Evolutionary conservation across 2,113 vertebrate species (phyloP).

Genomic region (Saccopteryx bilineata): DNA sequence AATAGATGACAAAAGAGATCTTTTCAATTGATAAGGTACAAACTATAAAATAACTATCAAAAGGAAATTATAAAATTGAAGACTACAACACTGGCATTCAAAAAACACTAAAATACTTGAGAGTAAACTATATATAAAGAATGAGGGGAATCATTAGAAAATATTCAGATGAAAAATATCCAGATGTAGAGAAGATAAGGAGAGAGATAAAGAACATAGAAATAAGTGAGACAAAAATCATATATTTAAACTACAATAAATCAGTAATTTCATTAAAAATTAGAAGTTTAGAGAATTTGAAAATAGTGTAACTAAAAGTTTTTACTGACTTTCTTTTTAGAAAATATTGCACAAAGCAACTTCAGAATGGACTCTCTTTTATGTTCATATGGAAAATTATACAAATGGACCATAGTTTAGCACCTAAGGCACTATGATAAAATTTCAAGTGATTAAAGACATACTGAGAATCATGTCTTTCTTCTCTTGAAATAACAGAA

Average conservation of each 20-base stretch:
- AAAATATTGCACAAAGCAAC: not conserved
- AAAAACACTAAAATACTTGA: not conserved
- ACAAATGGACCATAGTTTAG: not conserved
- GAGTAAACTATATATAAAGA: not conserved
- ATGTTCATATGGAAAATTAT: not conserved
- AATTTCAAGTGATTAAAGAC: not conserved
- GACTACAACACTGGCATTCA: not conserved
- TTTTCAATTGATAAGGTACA: not conserved
- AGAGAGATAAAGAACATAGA: not conserved
- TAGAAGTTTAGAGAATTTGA: not conserved
- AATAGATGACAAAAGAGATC: too few relatives aligned
- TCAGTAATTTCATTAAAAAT: too few relatives aligned
- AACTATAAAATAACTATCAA: not conserved
- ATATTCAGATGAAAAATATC: not conserved
- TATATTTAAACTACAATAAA: not conserved
- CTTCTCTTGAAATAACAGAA: not conserved
- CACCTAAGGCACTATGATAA: not conserved
- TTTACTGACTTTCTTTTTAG: not conserved
- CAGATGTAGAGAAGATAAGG: not conserved
- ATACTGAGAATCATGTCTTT: not conserved
- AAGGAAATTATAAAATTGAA: not conserved
- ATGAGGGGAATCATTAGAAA: not conserved
- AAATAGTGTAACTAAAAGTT: not conserved
- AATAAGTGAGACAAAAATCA: not conserved
- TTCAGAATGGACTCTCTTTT: not conserved